Percentiles rank a stretch among this genome's conserved stretches.
Conservation (phyloP, 2,797 vertebrate genomes). For the Poeciliopsis infans region DNA sequence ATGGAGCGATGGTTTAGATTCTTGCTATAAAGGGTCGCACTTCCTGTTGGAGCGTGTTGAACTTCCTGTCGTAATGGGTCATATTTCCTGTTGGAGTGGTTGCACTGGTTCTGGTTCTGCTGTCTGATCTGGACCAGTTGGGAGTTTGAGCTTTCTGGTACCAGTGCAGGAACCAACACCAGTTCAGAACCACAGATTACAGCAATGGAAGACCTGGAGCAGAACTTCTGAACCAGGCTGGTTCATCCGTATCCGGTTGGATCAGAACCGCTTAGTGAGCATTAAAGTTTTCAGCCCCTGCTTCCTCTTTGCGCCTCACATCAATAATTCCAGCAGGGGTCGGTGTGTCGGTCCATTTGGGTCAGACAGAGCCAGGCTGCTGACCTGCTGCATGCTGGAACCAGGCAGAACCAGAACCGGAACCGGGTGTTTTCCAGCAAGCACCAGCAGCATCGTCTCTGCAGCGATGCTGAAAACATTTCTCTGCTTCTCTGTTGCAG, state of each 20-base stretch:
- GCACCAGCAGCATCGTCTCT: slow-evolving; percentile 26
- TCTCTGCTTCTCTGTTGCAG: slow-evolving; percentile 81
- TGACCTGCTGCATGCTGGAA: neutral
- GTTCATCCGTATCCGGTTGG: neutral
- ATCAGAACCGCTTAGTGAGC: neutral
- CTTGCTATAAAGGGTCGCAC: no score
- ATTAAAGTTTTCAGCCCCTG: neutral
- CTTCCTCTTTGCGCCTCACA: neutral
- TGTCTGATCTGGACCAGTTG: no score
- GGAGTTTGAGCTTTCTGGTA: no score
- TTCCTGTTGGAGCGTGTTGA: no score
- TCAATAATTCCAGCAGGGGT: neutral
- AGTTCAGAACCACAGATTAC: neutral
- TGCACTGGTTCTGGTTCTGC: neutral
- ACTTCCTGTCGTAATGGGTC: neutral
- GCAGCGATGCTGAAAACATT: slow-evolving; percentile 25
- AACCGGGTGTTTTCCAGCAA: neutral
- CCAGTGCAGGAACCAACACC: neutral
- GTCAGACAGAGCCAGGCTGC: neutral
- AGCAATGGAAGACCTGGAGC: neutral
- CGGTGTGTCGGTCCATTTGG: neutral
- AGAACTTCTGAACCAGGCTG: neutral
- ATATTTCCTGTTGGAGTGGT: neutral
- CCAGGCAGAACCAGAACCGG: neutral
- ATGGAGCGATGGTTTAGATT: neutral